A percentile compares a stretch with the other conserved stretches of the same genome.
These are phyloP conservation scores for Standfussiana lucernea DNA, from an alignment of 2,888 invertebrate genomes.

Conservation along the genomic window DNA sequence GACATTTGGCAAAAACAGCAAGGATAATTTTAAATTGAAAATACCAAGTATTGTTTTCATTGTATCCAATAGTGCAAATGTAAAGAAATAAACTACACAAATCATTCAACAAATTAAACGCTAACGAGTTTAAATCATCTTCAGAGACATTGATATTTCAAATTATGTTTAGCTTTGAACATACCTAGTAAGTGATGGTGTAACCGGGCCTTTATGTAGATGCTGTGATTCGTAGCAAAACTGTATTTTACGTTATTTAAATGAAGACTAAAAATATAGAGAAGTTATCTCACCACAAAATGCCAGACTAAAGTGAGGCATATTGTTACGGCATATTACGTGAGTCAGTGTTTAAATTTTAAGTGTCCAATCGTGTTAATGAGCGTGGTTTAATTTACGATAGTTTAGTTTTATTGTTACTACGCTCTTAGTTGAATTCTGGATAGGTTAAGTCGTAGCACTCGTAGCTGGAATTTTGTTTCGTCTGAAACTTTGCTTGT, in stretches of 20 bases:
- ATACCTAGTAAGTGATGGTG: neutral
- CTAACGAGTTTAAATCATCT: neutral
- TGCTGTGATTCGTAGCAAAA: neutral
- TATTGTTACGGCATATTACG: slow-evolving; percentile 40
- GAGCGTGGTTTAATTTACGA: slow-evolving; percentile 56
- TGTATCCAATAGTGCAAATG: neutral
- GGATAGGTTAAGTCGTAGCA: neutral
- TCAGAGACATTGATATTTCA: neutral
- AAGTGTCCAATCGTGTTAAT: slow-evolving; percentile 57
- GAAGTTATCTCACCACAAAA: slow-evolving; percentile 13
- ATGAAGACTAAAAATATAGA: slow-evolving; percentile 13
- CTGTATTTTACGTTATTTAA: slow-evolving; percentile 8
- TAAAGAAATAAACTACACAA: neutral
- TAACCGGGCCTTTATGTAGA: neutral
- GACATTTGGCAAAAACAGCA: neutral
- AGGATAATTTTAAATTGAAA: neutral
- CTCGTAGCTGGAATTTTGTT: neutral
- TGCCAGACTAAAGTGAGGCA: neutral
- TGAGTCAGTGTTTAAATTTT: slow-evolving; percentile 35
- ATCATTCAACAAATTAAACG: neutral
- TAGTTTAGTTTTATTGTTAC: slow-evolving; percentile 32
- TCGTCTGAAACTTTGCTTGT: neutral
- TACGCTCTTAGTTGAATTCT: slow-evolving; percentile 2
- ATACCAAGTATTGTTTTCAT: neutral
- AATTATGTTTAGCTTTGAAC: neutral